Conservation (phyloP, 1,140 invertebrate genomes). For the Nixonia krombeini region DNA sequence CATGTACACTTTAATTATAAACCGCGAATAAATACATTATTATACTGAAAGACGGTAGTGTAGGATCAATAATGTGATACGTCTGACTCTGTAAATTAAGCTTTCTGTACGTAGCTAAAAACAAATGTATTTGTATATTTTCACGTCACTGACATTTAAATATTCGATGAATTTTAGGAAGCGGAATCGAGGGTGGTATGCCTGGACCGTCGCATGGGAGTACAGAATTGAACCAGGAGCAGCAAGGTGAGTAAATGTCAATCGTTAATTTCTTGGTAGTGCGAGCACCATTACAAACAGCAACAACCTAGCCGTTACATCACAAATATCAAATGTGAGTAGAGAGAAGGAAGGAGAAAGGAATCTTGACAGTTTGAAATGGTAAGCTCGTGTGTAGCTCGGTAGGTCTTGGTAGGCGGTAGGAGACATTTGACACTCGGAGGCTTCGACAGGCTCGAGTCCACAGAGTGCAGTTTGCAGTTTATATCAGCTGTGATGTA, state of each 20-base stretch:
- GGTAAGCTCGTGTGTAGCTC: constrained; percentile 72
- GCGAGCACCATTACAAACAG: constrained; percentile 73
- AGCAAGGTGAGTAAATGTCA: constrained; percentile 67
- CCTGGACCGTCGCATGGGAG: constrained; percentile 67
- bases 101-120: not conserved
- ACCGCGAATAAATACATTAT: too few species aligned
- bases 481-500: constrained; percentile 68
- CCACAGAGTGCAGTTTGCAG: constrained; percentile 71
- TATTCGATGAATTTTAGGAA: constrained; percentile 49
- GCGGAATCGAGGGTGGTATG: constrained; percentile 66
- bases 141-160: not conserved
- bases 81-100: too few species aligned
- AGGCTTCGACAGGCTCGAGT: constrained; percentile 62
- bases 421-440: constrained; percentile 71
- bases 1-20: too few species aligned
- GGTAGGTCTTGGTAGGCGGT: constrained; percentile 70
- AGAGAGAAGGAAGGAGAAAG: constrained; percentile 63
- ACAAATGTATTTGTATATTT: not conserved
- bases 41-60: too few species aligned
- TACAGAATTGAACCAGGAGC: constrained; percentile 66
- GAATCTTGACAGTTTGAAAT: constrained; percentile 71
- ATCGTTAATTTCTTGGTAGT: constrained; percentile 61
- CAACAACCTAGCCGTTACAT: constrained; percentile 73
- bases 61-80: too few species aligned
- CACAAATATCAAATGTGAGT: constrained; percentile 68